Base-by-base conservation (phyloP, 1,140 invertebrate species). In the Diprion similis region DNA sequence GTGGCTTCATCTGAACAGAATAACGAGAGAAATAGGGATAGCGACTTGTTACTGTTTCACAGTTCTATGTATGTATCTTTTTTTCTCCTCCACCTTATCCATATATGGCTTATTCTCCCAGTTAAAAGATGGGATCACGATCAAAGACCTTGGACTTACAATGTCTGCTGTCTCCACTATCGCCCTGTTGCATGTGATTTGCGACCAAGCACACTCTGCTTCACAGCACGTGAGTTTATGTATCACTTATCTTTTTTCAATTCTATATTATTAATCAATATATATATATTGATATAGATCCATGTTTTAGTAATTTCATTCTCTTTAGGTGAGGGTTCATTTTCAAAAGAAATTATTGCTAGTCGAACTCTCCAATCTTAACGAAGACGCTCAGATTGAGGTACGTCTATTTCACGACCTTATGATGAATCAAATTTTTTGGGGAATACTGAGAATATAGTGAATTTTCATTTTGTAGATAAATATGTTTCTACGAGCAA, bases 331-430 rank as follows among this genome's bases (percentile, higher is more conserved):
- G 4, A 87, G 91, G 15, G 91, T 90, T 0, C 90, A 92, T 83
- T 93, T 93, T 76, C 92, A 93, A 81, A 93, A 93, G 83, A 92
- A 92, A 76, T 83, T 93, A 1, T 75, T 93, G 8, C 90, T 92
- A 86, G 91, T 93, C 0, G 92, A 93, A 80, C 79, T 92, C 0
- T 91, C 91, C 1, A 92, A 91, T 91, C 91, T 91, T 90, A 91
- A 91, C 71, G 87, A 90, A 2, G 90, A 91, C 77, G 90, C 90
- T 0, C 90, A 91, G 80, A 91, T 90, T 4, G 90, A 77, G 19
- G 46, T 70, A 37, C n/a, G 13, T 37, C 10, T 68, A 68, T 68
- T 68, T 19, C 15, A 64, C 66, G 37, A 68, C 24, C 24, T 67
- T 67, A 67, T 67, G 8, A 67, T 67, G n/a, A 4, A 19, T 15